A percentile compares a stretch with the other conserved stretches of the same genome.
These are phyloP conservation scores for Chaetura pelagica DNA, from an alignment of 2,113 vertebrate genomes.

Conservation along the genomic window DNA sequence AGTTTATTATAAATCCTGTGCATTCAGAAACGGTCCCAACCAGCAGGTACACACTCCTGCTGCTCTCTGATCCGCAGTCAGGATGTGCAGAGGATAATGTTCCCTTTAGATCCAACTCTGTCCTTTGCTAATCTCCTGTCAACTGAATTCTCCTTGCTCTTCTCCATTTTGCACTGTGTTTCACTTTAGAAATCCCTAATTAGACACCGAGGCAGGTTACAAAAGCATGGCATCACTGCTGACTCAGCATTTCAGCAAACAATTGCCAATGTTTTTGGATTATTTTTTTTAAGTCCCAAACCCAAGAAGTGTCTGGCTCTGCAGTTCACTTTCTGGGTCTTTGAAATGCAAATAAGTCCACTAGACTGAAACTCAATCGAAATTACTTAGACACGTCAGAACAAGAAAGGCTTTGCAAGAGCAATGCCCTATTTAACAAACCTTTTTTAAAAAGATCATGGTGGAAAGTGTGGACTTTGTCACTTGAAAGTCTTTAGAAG, in stretches of 20 bases:
- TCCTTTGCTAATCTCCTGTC: constrained; percentile 56
- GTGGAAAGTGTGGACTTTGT: background rate
- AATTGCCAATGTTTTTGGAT: background rate
- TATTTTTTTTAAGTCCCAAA: background rate
- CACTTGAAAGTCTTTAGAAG: background rate
- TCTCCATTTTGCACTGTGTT: background rate
- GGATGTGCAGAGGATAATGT: background rate
- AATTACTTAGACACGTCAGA: constrained; percentile 36
- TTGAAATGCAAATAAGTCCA: constrained; percentile 63
- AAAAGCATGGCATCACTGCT: background rate
- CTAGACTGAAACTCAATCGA: constrained; percentile 41
- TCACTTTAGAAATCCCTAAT: constrained; percentile 31
- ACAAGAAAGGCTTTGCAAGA: constrained; percentile 37
- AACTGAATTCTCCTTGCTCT: constrained; percentile 34
- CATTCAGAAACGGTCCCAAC: background rate
- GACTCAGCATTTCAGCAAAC: constrained; percentile 38
- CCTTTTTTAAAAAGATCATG: background rate
- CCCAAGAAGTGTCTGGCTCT: background rate
- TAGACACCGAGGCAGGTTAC: background rate
- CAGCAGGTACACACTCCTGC: constrained; percentile 7
- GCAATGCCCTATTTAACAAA: constrained; percentile 36
- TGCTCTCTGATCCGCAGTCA: constrained; percentile 7
- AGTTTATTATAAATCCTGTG: constrained; percentile 21
- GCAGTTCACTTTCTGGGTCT: background rate
- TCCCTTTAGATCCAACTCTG: background rate